Base-by-base conservation (phyloP, 2,113 vertebrate species). In the Axis porcinus region DNA sequence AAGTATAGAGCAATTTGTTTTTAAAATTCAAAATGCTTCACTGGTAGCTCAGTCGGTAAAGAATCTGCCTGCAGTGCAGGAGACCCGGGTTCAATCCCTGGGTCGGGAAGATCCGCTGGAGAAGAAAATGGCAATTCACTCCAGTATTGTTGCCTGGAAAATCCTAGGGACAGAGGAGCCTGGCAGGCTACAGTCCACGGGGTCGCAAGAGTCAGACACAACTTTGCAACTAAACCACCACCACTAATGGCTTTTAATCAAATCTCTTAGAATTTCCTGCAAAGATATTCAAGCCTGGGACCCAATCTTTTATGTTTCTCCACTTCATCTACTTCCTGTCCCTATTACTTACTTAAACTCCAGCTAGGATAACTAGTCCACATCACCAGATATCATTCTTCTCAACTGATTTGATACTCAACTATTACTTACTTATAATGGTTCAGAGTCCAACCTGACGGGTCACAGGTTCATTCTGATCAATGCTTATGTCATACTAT, bases 121-220 rank as follows among this genome's bases (percentile, higher is more conserved):
- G 36, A 82, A 74, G 10, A 64, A 23, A 54, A 54, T 19, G 16
- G 16, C 52, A 54, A 70, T 2, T n/a, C 67, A 36, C 36, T 36
- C 9, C n/a, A 70, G 19, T 70, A 36, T 70, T 36, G 9, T 70
- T 70, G 36, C 67, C n/a, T 70, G n/a, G n/a, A 70, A 23, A 70
- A 36, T 70, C 67, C n/a, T 70, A 40, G n/a, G 67, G 19, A 36
- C 67, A 70, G 19, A 70, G n/a, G 19, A 70, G 67, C n/a, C 67
- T 70, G n/a, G n/a, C 19, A 23, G 67, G 67, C 67, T 36, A 36
- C 19, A 70, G 67, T 70, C 67, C 67, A 70, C 12, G 67, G 19
- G 19, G n/a, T 23, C 0, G 0, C 67, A 70, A 36, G 67, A 70
- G 9, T 70, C 1, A 0, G 19, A 23, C 67, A 70, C 67, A 70